These are phyloP conservation scores for Notocelia uddmanniana DNA, from an alignment of 2,888 invertebrate genomes.

Conservation along the genomic window DNA sequence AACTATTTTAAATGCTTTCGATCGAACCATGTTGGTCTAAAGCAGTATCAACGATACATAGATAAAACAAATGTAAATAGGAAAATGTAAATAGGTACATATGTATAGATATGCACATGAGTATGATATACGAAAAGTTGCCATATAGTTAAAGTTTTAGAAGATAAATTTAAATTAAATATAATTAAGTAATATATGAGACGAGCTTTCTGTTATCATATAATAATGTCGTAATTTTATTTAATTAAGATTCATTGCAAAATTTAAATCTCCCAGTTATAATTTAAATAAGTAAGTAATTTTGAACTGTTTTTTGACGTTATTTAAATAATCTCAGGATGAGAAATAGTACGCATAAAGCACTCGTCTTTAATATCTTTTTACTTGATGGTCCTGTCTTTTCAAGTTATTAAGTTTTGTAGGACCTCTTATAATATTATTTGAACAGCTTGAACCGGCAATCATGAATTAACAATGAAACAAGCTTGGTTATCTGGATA, in stretches of 20 bases:
- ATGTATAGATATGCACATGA: conserved; percentile 49
- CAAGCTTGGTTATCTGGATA: neutral
- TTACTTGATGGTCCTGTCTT: neutral
- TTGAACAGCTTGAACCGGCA: neutral
- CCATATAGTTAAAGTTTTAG: conserved; percentile 64
- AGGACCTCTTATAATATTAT: conserved; percentile 5
- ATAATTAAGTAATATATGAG: conserved; percentile 57
- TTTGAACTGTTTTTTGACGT: conserved; percentile 45
- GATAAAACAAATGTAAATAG: conserved; percentile 50
- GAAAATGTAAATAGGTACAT: conserved; percentile 42
- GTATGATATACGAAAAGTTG: conserved; percentile 69
- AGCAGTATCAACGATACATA: conserved; percentile 42
- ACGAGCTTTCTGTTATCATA: conserved; percentile 67
- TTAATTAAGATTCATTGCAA: conserved; percentile 38
- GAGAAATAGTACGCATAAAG: conserved; percentile 11
- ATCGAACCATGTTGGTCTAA: neutral
- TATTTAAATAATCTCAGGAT: conserved; percentile 31
- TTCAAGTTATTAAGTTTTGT: conserved; percentile 16
- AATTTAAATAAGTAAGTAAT: conserved; percentile 32
- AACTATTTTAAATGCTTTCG: neutral
- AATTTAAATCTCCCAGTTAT: conserved; percentile 26
- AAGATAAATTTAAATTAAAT: conserved; percentile 53
- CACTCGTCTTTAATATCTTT: conserved; percentile 10
- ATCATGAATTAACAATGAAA: neutral
- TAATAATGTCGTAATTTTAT: conserved; percentile 40